Evolutionary conservation across 2,888 invertebrate genomes (phyloP).

Genomic region (Dicroscelio sp.): DNA sequence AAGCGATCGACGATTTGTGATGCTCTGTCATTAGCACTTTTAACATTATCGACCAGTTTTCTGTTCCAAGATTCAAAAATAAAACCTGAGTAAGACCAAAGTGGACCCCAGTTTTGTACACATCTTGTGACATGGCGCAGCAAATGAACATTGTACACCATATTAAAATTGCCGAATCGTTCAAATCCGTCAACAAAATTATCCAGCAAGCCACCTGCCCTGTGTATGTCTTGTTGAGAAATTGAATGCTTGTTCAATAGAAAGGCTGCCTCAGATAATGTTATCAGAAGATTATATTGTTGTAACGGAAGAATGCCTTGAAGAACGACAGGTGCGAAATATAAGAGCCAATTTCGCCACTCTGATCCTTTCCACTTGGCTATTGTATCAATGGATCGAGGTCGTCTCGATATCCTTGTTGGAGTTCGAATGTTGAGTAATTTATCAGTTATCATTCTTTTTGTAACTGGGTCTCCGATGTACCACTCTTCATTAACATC

Average conservation of each 20-base stretch:
- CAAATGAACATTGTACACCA: conserved; percentile 52
- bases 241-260: conserved; percentile 47
- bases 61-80: conserved; percentile 41
- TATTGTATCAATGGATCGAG: neutral
- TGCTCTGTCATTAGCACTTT: neutral
- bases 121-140: conserved; percentile 27
- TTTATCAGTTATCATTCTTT: neutral
- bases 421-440: conserved; percentile 1
- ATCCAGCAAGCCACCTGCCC: conserved; percentile 26
- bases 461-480: neutral
- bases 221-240: conserved; percentile 21
- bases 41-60: neutral
- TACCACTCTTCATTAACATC: neutral
- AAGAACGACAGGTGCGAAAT: conserved; percentile 22
- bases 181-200: conserved; percentile 33
- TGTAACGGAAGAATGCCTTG: neutral
- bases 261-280: conserved; percentile 36
- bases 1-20: neutral
- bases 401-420: conserved; percentile 7
- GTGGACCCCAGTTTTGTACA: conserved; percentile 47
- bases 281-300: conserved; percentile 9
- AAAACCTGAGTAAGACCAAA: conserved; percentile 25
- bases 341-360: conserved; percentile 63
- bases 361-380: conserved; percentile 60
- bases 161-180: conserved; percentile 22